These are phyloP conservation scores for Cerceris rybyensis DNA, from an alignment of 2,888 invertebrate genomes.

Conservation along the genomic window DNA sequence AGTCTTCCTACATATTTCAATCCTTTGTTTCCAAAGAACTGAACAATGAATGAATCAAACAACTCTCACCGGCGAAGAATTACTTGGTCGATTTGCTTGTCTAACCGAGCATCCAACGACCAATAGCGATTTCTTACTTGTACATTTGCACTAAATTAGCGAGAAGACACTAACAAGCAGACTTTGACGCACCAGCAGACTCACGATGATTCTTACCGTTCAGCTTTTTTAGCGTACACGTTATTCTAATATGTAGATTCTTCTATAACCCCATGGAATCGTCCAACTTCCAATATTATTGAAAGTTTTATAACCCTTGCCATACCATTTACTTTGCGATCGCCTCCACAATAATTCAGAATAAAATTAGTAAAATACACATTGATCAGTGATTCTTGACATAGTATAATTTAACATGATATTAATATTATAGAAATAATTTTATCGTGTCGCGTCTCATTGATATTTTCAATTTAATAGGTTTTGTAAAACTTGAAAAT, in stretches of 20 bases:
- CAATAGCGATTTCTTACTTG: slow-evolving; percentile 58
- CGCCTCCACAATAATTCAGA: no score
- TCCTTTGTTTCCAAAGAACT: slow-evolving; percentile 5
- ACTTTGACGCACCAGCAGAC: slow-evolving; percentile 35
- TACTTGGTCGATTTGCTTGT: slow-evolving; percentile 30
- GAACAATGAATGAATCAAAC: slow-evolving; percentile 40
- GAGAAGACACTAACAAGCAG: slow-evolving; percentile 53
- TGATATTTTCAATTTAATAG: no score
- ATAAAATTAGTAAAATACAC: no score
- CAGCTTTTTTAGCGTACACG: slow-evolving; percentile 6
- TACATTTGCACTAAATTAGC: slow-evolving; percentile 61
- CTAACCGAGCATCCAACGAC: slow-evolving; percentile 24
- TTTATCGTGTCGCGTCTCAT: no score
- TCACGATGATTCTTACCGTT: slow-evolving; percentile 27
- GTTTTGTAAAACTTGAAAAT: no score
- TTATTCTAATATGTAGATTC: neutral
- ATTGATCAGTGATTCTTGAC: no score
- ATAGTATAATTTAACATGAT: no score
- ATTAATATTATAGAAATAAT: no score
- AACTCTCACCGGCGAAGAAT: slow-evolving; percentile 34
- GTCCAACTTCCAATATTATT: neutral
- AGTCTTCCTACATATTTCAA: neutral
- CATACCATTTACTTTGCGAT: no score
- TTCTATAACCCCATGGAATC: neutral
- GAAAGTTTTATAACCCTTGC: no score